phyloP scores from a whole-genome alignment of 1,140 invertebrate genomes.

The Sycobia sp. region DNA sequence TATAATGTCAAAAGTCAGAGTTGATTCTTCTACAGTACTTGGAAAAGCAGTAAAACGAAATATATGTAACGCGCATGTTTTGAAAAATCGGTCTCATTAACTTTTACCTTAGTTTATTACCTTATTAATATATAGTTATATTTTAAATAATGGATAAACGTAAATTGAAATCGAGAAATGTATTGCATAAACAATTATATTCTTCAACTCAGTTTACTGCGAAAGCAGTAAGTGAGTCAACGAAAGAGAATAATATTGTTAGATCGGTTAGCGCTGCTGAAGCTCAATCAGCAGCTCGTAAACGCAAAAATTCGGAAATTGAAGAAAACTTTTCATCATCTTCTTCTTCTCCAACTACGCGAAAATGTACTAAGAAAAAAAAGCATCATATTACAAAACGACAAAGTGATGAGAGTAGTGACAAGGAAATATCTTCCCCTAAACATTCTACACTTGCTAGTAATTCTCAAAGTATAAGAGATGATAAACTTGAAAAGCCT shows the following conservation, averaged over 20 bases:
- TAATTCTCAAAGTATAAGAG: neutral
- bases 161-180: slow-evolving; percentile 11
- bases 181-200: slow-evolving; percentile 9
- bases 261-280: slow-evolving; percentile 8
- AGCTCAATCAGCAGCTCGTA: neutral
- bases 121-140: too few species aligned
- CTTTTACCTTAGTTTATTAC: too few species aligned
- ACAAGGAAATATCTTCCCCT: neutral
- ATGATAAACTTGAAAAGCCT: neutral
- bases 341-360: neutral
- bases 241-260: neutral
- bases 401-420: neutral
- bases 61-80: too few species aligned
- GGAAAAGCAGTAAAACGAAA: too few species aligned
- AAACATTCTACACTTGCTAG: neutral
- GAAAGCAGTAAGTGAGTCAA: neutral
- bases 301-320: slow-evolving; percentile 24
- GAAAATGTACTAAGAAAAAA: neutral
- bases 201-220: slow-evolving; percentile 14
- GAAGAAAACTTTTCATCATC: neutral
- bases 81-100: too few species aligned
- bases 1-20: too few species aligned
- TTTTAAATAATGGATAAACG: slow-evolving; percentile 36
- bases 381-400: neutral
- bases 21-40: too few species aligned